Percentiles rank a stretch among this genome's conserved stretches.
Conservation (phyloP, 2,888 invertebrate species). For the Phyto melanocephala region DNA sequence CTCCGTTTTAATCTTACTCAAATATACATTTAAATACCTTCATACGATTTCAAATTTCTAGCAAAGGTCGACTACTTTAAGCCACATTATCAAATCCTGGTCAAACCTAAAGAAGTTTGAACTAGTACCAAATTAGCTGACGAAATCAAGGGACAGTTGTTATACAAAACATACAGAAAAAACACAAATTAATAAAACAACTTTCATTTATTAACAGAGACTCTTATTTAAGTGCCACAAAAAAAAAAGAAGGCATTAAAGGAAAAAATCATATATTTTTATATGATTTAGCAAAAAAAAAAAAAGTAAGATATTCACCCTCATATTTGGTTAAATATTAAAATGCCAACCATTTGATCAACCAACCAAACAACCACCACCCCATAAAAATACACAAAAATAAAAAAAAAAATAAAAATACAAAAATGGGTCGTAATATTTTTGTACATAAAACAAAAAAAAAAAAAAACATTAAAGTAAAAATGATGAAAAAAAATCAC, state of each 20-base stretch:
- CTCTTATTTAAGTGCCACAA: constrained; percentile 26
- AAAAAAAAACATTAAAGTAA: constrained; percentile 11
- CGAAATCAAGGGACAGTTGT: neutral
- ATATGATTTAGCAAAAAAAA: constrained; percentile 8
- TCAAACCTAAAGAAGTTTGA: constrained; percentile 1
- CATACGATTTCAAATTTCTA: neutral
- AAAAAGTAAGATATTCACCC: constrained; percentile 36
- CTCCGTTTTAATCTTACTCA: too few relatives aligned
- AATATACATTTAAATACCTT: too few relatives aligned
- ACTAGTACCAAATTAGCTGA: neutral
- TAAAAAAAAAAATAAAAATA: neutral
- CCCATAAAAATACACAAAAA: constrained; percentile 34
- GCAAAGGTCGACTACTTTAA: neutral
- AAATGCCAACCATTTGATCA: constrained; percentile 23
- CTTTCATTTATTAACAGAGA: constrained; percentile 35
- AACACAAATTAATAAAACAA: constrained; percentile 3
- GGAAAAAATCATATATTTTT: constrained; percentile 15
- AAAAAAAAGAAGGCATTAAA: neutral
- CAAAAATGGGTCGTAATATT: constrained; percentile 48
- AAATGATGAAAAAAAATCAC: constrained; percentile 23
- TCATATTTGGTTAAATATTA: constrained; percentile 30
- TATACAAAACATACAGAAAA: neutral
- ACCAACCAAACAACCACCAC: constrained; percentile 25
- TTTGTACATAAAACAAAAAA: constrained; percentile 17
- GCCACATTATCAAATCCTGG: neutral